Base-by-base conservation (phyloP, 2,797 vertebrate species). In the Eidolon dupreanum region DNA sequence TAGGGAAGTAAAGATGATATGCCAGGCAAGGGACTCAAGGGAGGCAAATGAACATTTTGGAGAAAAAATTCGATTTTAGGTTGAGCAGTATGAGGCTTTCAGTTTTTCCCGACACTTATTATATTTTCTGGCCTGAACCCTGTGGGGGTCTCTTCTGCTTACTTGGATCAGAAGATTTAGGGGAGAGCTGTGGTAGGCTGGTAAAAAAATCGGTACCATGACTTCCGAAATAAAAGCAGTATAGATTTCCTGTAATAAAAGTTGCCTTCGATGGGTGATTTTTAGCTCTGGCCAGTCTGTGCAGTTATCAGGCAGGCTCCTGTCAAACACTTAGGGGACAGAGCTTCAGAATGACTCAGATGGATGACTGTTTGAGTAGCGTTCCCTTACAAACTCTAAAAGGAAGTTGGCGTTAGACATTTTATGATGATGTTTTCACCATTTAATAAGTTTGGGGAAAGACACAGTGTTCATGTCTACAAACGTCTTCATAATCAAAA, bases 81-180 rank as follows among this genome's bases (percentile, higher is more conserved):
- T 1, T 57, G 75, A 75, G 8, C 2, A 26, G 4, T 22, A 6
- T 1, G 28, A 38, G 46, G 20, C 31, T 93, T 96, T 70, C 31
- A 20, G 63, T 43, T 78, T 93, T 66, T 24, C 63, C 20, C 17
- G 26, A n/a, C 31, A 63, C 19, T 78, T 73, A 31, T 20, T 2
- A 3, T 63, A 36, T 77, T 96, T 92, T 89, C 73, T 94, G 7
- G n/a, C 61, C 41, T 85, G 31, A 74, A 53, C 26, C 55, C 57
- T 16, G 6, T 36, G 73, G 28, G 33, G 51, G 9, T 57, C 63
- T 19, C 13, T 55, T 57, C 83, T 93, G 51, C n/a, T 36, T 88
- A 59, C 41, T 12, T 49, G n/a, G 24, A 88, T 43, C 17, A 61
- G 75, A 92, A 24, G 73, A 36, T 70, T 81, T 85, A 61, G 79